Evolutionary conservation across 2,888 invertebrate species (phyloP).

Genomic region (Petrophora chlorosata): DNA sequence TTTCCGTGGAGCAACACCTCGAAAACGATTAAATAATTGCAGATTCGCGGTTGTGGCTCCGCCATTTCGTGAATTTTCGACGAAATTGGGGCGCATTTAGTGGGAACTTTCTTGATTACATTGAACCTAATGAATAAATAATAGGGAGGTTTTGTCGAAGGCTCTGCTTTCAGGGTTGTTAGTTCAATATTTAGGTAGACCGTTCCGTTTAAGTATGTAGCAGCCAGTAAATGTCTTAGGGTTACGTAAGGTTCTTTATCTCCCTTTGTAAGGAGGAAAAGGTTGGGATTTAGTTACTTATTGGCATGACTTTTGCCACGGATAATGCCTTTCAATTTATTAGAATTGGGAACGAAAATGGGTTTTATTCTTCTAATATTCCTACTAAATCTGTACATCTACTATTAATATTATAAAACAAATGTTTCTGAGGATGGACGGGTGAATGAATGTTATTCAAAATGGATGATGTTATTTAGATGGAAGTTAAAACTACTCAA

Average conservation of each 20-base stretch:
- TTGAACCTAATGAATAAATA: constrained; percentile 67
- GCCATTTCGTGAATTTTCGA: constrained; percentile 68
- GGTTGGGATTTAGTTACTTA: constrained; percentile 1
- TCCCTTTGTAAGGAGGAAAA: constrained; percentile 5
- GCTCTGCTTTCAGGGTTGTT: constrained; percentile 41
- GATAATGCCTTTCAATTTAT: not conserved
- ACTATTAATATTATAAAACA: too few species aligned
- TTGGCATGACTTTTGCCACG: not conserved
- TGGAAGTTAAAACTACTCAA: too few species aligned
- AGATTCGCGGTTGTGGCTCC: constrained; percentile 65
- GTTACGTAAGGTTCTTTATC: constrained; percentile 24
- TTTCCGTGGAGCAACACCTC: constrained; percentile 72
- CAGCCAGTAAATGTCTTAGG: constrained; percentile 26
- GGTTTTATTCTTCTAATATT: too few species aligned
- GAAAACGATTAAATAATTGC: constrained; percentile 78
- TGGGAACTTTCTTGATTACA: constrained; percentile 68
- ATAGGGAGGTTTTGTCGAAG: constrained; percentile 54
- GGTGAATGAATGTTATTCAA: too few species aligned
- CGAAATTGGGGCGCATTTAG: constrained; percentile 68
- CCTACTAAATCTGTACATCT: too few species aligned
- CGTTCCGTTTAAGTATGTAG: constrained; percentile 30
- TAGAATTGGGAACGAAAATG: too few species aligned
- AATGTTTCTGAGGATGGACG: too few species aligned
- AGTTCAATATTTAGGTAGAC: constrained; percentile 42
- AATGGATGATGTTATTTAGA: too few species aligned